Evolutionary conservation across 2,797 vertebrate species (phyloP).

Genomic region (Pogonophryne albipinna): DNA sequence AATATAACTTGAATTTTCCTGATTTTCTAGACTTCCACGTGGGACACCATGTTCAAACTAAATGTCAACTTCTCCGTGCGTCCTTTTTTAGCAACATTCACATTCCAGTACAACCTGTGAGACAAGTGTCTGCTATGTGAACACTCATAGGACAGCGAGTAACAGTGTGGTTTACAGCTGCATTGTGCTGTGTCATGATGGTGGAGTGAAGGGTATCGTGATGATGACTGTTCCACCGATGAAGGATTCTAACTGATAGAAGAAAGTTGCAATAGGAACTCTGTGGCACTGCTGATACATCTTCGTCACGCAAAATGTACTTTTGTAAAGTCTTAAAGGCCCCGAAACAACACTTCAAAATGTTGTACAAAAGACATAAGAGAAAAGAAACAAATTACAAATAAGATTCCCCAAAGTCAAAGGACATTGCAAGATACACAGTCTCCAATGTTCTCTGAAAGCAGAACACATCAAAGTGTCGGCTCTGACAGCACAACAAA

Average conservation of each 20-base stretch:
- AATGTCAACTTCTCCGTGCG: rapidly evolving
- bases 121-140: neutral
- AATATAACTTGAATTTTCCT: neutral
- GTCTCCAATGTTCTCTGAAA: neutral
- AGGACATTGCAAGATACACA: neutral
- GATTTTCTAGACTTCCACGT: neutral
- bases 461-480: neutral
- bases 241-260: neutral
- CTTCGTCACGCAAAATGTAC: neutral
- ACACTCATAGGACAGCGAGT: neutral
- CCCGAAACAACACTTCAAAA: neutral
- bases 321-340: neutral
- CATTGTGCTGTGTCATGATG: neutral
- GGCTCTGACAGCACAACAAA: neutral
- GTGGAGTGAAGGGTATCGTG: neutral
- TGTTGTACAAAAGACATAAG: too few relatives aligned
- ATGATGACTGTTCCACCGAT: neutral
- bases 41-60: neutral
- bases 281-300: neutral
- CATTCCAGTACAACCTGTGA: neutral
- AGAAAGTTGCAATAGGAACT: too few relatives aligned
- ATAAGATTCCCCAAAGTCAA: neutral
- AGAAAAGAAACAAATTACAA: neutral
- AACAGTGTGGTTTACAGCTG: neutral
- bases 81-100: neutral